phyloP scores from a whole-genome alignment of 2,888 invertebrate species.

The Lithophane leautieri region DNA sequence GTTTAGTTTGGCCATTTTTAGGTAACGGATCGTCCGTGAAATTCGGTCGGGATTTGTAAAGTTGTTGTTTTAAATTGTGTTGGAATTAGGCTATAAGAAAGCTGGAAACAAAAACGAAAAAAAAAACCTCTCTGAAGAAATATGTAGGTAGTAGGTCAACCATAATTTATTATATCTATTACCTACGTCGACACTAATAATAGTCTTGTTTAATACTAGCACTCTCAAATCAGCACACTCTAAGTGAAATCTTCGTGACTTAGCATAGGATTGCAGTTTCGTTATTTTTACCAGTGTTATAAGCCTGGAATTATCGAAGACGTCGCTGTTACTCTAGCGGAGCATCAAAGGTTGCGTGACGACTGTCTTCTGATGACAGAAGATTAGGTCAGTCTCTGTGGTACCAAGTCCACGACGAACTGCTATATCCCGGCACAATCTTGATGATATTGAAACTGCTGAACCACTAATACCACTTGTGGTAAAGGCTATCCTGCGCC shows the following conservation, averaged over 20 bases:
- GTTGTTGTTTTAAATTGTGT: conserved; percentile 1
- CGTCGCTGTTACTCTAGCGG: not conserved
- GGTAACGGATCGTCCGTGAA: conserved; percentile 19
- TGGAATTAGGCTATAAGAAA: conserved; percentile 1
- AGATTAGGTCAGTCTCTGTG: too few relatives aligned
- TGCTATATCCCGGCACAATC: too few relatives aligned
- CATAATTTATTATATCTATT: not conserved
- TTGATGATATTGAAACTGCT: not conserved
- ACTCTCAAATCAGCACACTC: not conserved
- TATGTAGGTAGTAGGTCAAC: not conserved
- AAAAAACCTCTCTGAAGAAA: not conserved
- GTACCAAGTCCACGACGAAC: too few relatives aligned
- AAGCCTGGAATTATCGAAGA: too few relatives aligned
- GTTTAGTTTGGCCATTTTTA: conserved; percentile 46
- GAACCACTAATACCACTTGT: not conserved
- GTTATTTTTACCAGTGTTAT: not conserved
- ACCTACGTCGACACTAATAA: not conserved
- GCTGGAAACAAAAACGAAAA: not conserved
- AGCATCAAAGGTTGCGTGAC: not conserved
- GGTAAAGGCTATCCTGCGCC: not conserved
- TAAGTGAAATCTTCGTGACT: not conserved
- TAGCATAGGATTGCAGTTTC: not conserved
- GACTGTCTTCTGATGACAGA: too few relatives aligned
- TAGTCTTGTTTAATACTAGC: not conserved
- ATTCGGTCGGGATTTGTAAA: conserved; percentile 17